Base-by-base conservation (phyloP, 2,888 invertebrate species). In the Melipona bicolor region DNA sequence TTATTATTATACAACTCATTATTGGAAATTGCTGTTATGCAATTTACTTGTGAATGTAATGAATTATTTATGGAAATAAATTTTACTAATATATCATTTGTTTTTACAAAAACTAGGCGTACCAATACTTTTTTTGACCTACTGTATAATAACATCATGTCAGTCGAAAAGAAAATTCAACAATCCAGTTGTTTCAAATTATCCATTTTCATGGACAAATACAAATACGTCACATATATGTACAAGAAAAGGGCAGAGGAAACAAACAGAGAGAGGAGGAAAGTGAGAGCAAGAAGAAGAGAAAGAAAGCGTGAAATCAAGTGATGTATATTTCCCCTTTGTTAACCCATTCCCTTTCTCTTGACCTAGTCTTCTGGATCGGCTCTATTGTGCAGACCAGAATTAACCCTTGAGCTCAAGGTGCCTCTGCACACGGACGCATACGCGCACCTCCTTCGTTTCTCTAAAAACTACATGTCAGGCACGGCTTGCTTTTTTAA, bases 341-440 rank as follows among this genome's bases (percentile, higher is more conserved):
- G 78, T 88, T 86, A 88, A 86, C 76, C 80, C 88, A 84, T 88
- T 88, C 86, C 84, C 79, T 84, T 88, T 88, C 86, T 88, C 88
- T 88, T 88, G 88, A 88, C 88, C 88, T 84, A 88, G 88, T 88
- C 88, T 88, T 86, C 78, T 72, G 79, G 77, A 88, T 88, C 83
- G 86, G 71, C 64, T 78, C 84, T 56, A 88, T 88, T 88, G 88
- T 88, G 78, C 75, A 81, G 73, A 79, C 72, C 78, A 88, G 86
- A 88, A 88, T 88, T 88, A 86, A 85, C 88, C 83, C 84, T 88
- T 78, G 83, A 86, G 87, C 87, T 87, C 84, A 84, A 87, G 87
- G 84, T 79, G 73, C 67, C 65, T 61, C 59, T 82, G 59, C 65
- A 81, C 67, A 71, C 56, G 50, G 56, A 68, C 50, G 52, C 27